A percentile compares a stretch with the other conserved stretches of the same genome.
Evolutionary conservation across 2,797 vertebrate species (phyloP).

Genomic region (Oophaga sylvatica): DNA sequence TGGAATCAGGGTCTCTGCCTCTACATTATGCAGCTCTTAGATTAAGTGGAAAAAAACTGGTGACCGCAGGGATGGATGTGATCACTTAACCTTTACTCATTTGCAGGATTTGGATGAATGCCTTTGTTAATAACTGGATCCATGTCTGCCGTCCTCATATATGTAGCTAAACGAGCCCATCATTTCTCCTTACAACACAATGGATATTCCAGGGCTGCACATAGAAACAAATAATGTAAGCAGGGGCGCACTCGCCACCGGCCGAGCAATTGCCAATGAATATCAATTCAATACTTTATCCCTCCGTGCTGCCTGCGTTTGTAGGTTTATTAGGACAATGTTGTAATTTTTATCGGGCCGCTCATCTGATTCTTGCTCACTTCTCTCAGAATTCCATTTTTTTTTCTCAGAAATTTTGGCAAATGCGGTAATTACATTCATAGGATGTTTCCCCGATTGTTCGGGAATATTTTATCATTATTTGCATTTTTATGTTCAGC

Average conservation of each 20-base stretch:
- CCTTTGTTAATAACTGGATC: background rate
- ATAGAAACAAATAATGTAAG: background rate
- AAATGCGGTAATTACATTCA: background rate
- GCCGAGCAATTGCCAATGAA: background rate
- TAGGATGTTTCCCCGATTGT: background rate
- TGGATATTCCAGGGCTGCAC: constrained; percentile 1
- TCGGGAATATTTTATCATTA: background rate
- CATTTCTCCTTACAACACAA: background rate
- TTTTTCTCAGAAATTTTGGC: background rate
- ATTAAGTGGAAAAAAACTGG: too few relatives aligned
- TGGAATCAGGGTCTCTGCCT: too few relatives aligned
- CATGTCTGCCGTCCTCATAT: background rate
- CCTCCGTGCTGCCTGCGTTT: background rate
- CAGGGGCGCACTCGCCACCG: background rate
- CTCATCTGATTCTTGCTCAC: background rate
- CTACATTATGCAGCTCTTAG: too few relatives aligned
- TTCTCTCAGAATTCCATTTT: background rate
- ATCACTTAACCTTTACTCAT: constrained; percentile 11
- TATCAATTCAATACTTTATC: background rate
- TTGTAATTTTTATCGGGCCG: background rate
- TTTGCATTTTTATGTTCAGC: background rate
- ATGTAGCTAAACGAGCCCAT: background rate
- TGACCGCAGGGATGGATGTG: background rate
- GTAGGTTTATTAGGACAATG: background rate
- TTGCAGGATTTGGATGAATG: background rate